Percentiles rank a stretch among this genome's conserved stretches.
phyloP scores from a whole-genome alignment of 2,888 invertebrate species.

The Ochropleura plecta region DNA sequence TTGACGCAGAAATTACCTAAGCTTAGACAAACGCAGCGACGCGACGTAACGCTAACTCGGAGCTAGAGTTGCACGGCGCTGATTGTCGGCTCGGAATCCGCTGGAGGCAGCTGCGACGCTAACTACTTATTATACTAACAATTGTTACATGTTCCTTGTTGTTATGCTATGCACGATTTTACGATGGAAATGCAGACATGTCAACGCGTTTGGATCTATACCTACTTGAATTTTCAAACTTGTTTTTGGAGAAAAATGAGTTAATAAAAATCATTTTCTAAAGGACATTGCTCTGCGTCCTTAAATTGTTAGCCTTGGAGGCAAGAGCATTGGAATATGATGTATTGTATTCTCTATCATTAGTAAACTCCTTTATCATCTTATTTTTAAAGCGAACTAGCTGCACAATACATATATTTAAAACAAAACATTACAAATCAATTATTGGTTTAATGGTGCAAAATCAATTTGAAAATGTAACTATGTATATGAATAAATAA shows the following conservation, averaged over 20 bases:
- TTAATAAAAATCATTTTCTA: neutral
- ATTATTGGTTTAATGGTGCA: no score
- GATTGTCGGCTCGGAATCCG: slow-evolving; percentile 67
- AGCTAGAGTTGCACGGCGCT: slow-evolving; percentile 60
- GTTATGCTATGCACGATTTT: slow-evolving; percentile 30
- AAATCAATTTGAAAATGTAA: no score
- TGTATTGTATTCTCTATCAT: no score
- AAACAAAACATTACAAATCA: no score
- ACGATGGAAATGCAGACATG: slow-evolving; percentile 15
- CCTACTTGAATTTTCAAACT: neutral
- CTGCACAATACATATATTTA: no score
- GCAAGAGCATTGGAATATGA: no score
- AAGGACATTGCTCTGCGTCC: no score
- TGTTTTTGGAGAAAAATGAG: neutral
- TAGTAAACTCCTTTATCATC: no score
- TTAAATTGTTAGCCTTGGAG: no score
- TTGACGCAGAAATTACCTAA: slow-evolving; percentile 71
- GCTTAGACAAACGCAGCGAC: slow-evolving; percentile 66
- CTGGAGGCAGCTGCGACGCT: slow-evolving; percentile 65
- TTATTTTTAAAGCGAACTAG: no score
- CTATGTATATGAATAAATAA: no score
- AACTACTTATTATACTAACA: slow-evolving; percentile 70
- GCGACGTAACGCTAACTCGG: slow-evolving; percentile 59
- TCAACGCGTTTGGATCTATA: neutral
- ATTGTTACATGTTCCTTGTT: slow-evolving; percentile 53